phyloP scores from a whole-genome alignment of 2,113 vertebrate species.

The Lepus timidus region DNA sequence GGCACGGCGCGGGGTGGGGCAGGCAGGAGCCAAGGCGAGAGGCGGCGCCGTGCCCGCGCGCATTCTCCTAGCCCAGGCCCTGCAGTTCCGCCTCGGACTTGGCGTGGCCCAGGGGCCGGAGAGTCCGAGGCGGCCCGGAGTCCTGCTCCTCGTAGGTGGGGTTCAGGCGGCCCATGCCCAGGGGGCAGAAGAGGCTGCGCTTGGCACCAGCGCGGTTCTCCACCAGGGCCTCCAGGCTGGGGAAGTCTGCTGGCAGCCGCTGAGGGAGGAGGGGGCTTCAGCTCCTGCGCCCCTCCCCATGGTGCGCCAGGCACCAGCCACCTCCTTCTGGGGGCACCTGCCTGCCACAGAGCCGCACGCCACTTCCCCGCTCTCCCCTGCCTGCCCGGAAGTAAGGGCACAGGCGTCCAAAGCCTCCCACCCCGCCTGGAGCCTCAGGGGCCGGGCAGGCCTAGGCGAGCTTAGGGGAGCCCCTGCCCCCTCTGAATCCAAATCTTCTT shows the following conservation, averaged over 20 bases:
- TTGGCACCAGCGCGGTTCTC: conserved; percentile 89
- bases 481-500: neutral
- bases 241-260: conserved; percentile 91
- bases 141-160: conserved; percentile 94
- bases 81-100: conserved; percentile 78
- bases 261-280: conserved; percentile 74
- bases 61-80: conserved; percentile 79
- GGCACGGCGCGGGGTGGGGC: neutral
- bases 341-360: neutral
- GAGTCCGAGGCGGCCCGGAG: conserved; percentile 54
- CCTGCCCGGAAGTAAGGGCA: accelerated
- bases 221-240: conserved; percentile 91
- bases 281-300: neutral
- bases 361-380: neutral
- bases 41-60: neutral
- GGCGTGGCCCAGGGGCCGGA: conserved; percentile 62
- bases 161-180: conserved; percentile 91
- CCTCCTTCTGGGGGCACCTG: neutral
- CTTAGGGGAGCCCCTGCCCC: neutral
- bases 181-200: conserved; percentile 90
- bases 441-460: neutral
- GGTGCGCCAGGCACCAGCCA: accelerated
- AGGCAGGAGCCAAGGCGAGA: neutral
- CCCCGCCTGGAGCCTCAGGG: neutral
- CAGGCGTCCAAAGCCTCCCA: neutral